Evolutionary conservation across 2,888 invertebrate species (phyloP), one percentile per base, ranked within the genome.

Genomic region (Syrphus vitripennis): DNA sequence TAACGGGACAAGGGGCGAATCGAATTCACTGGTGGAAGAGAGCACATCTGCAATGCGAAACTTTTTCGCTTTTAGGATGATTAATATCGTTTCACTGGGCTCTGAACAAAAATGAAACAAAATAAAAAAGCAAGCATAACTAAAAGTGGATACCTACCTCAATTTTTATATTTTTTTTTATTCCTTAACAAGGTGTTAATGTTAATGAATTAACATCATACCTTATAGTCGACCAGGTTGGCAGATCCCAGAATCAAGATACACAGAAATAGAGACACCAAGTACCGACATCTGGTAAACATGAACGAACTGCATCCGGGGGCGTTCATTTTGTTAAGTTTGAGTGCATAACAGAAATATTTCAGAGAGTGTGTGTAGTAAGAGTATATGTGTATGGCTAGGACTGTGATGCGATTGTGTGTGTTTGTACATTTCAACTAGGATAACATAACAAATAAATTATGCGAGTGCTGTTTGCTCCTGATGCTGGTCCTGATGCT

Each of bases 1-100:
- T n/a, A 26, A 26, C 3, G 14, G 6, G 10, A 6, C 1, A 19
- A 0, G 5, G 21, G 3, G 21, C 26, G 24, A 26, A 5, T 9
- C 57, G 29, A 21, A 12, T 14, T 21, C 57, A 21, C 34, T 21
- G 1, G 24, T 21, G 21, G 42, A 61, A 61, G 29, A 57, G 26
- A 65, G 48, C 48, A 67, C 80, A 79, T 70, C 79, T 83, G 83
- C 83, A 83, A 80, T 83, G 83, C 83, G 80, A 55, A 80, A 80
- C 69, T 80, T 83, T 78, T 79, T 65, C 80, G 48, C 83, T 83
- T 70, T 83, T 70, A 75, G 34, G 55, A 42, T 80, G 80, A 83
- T 83, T 83, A 83, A 83, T 83, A 75, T 65, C 57, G 57, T 83
- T n/a, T 69, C 26, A 63, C 63, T 70, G 16, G 29, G 29, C 7